These are phyloP conservation scores for Drosophila demipolita DNA, from an alignment of 2,888 invertebrate genomes.

Conservation along the genomic window DNA sequence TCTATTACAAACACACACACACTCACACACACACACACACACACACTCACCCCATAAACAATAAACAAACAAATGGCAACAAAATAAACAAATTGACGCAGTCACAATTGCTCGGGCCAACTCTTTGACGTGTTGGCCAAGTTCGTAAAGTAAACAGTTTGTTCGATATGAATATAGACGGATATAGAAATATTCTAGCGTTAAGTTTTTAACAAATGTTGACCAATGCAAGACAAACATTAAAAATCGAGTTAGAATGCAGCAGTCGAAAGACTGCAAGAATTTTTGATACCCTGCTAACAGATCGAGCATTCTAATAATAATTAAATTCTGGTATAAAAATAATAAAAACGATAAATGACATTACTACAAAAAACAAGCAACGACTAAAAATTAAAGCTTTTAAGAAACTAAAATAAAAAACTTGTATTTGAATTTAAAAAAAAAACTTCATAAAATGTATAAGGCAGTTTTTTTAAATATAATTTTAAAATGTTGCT, in stretches of 20 bases:
- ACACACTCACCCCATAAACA: constrained; percentile 8
- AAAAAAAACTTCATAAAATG: too few relatives aligned
- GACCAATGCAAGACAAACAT: constrained; percentile 39
- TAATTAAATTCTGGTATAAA: background rate
- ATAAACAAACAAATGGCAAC: constrained; percentile 69
- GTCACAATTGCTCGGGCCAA: constrained; percentile 41
- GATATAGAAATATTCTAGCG: constrained; percentile 28
- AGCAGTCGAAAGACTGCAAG: background rate
- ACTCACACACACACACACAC: background rate
- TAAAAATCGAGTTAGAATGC: background rate
- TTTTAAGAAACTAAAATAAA: too few relatives aligned
- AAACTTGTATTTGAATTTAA: too few relatives aligned
- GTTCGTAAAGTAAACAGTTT: constrained; percentile 21
- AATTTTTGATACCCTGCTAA: background rate
- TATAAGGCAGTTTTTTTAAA: too few relatives aligned
- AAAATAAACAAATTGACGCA: constrained; percentile 62
- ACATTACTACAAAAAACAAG: background rate
- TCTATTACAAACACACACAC: constrained; percentile 29
- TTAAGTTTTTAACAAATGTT: constrained; percentile 23
- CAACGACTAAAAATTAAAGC: background rate
- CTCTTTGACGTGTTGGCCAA: constrained; percentile 52
- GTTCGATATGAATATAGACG: constrained; percentile 5
- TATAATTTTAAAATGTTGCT: too few relatives aligned
- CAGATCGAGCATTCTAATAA: background rate
- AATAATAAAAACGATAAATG: background rate